Base-by-base conservation (phyloP, 2,113 vertebrate genomes). In the Reinhardtius hippoglossoides region DNA sequence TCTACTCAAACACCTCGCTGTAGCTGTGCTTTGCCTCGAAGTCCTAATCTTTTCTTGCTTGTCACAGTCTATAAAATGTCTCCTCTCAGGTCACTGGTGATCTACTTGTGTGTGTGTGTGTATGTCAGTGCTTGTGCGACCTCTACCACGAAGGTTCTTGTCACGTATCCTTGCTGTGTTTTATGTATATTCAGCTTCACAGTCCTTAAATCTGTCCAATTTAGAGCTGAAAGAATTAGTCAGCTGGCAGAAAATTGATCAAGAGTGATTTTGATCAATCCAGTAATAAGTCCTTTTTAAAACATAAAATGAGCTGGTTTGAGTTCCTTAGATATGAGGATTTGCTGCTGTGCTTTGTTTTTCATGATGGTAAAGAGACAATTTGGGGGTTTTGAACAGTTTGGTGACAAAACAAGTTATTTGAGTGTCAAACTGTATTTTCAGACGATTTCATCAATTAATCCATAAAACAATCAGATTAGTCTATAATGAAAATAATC, bases 301-400 rank as follows among this genome's bases (percentile, higher is more conserved):
- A 67, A 8, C 23, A 40, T 0, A 23, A 46, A 8, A 21, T 23
- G 37, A 52, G 10, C 15, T 52, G 27, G 5, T 46, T 15, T 9
- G 42, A 67, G 3, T 56, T 1, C 0, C 18, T 55, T 10, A n/a
- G 0, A 61, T 79, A 31, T 44, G 23, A 42, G 54, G 2, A 63
- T 46, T 84, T 60, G 21, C 35, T 58, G 50, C 9, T 50, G 8
- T 20, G 57, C 15, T 42, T 69, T 35, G 9, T 52, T 52, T 59
- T 26, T 26, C 2, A 26, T 26, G 26, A 26, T 26, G 26, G 26
- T 26, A 26, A 26, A 26, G 27, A 31, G 31, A 31, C 1, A 6
- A 31, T 8, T 7, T 31, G 31, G 1, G 6, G 31, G 31, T 6
- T 7, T 31, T 31, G 31, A 31, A 31, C 6, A 31, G 31, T 7